A percentile compares a stretch with the other conserved stretches of the same genome.
Conservation (phyloP, 2,797 vertebrate genomes). For the Crax fasciolata region DNA sequence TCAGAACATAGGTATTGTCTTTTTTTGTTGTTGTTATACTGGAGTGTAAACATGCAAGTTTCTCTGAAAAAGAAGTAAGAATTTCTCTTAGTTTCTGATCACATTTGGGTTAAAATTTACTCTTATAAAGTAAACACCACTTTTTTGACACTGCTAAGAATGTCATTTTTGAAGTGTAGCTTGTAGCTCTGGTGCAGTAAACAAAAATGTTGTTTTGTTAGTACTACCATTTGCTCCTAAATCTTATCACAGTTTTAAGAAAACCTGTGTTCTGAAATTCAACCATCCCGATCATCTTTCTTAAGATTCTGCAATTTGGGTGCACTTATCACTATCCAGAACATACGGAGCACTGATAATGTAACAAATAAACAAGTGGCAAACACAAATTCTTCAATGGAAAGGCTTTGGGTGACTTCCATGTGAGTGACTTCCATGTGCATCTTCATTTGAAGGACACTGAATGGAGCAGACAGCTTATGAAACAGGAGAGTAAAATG, state of each 20-base stretch:
- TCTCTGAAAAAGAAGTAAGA: not conserved
- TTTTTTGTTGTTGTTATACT: not conserved
- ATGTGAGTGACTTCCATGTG: not conserved
- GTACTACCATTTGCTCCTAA: conserved; percentile 50
- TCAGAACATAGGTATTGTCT: not conserved
- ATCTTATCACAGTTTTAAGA: conserved; percentile 30
- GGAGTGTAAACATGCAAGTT: not conserved
- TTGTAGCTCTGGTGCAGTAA: conserved; percentile 64
- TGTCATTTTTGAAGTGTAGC: conserved; percentile 46
- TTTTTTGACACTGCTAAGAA: conserved; percentile 61
- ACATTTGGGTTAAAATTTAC: conserved; percentile 43
- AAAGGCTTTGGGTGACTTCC: conserved; percentile 17
- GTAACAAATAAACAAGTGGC: conserved; percentile 16
- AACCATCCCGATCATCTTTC: conserved; percentile 1
- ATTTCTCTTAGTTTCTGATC: not conserved
- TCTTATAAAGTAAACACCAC: conserved; percentile 22
- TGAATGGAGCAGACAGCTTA: conserved; percentile 42
- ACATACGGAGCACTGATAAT: not conserved
- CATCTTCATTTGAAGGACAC: conserved; percentile 10
- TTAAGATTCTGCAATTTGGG: not conserved
- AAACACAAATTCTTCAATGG: conserved; percentile 37
- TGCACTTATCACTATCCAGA: not conserved
- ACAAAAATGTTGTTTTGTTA: conserved; percentile 71
- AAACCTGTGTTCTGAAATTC: conserved; percentile 52
- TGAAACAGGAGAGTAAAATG: conserved; percentile 16